These are phyloP conservation scores for Dasysyrphus tricinctus DNA, from an alignment of 2,888 invertebrate species.

Conservation along the genomic window DNA sequence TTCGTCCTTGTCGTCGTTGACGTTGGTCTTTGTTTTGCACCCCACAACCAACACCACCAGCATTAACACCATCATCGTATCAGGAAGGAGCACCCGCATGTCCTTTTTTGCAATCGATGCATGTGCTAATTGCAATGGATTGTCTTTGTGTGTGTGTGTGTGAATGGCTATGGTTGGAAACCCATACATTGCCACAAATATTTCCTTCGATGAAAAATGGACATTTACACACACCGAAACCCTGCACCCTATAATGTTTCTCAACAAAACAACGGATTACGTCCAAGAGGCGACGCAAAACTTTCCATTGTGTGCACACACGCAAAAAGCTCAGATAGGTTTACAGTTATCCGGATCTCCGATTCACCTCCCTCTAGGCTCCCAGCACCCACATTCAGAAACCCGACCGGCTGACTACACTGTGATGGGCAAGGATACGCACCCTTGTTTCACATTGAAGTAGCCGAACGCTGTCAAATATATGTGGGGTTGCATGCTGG, in stretches of 20 bases:
- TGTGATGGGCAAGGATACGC: conserved; percentile 64
- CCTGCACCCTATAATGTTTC: conserved; percentile 9
- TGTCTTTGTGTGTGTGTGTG: conserved; percentile 8
- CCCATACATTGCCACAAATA: conserved; percentile 1
- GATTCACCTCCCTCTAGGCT: neutral
- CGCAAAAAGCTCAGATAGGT: conserved; percentile 71
- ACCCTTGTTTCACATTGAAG: conserved; percentile 68
- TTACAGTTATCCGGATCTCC: conserved; percentile 39
- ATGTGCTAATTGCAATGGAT: conserved; percentile 70
- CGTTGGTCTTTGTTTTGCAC: conserved; percentile 51
- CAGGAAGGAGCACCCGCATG: conserved; percentile 66
- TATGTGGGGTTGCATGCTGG: conserved; percentile 57
- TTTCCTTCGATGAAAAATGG: conserved; percentile 69
- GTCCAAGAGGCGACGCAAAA: conserved; percentile 72
- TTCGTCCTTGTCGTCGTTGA: conserved; percentile 62
- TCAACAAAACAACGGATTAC: conserved; percentile 66
- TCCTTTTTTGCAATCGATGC: conserved; percentile 72
- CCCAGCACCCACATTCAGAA: neutral
- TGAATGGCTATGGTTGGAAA: neutral
- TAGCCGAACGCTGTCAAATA: conserved; percentile 45
- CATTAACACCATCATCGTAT: conserved; percentile 11
- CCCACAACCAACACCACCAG: conserved; percentile 33
- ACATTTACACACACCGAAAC: conserved; percentile 53
- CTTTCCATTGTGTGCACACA: conserved; percentile 74
- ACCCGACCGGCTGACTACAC: neutral